Evolutionary conservation across 2,888 invertebrate species (phyloP).

Genomic region (Cistogaster globosa): DNA sequence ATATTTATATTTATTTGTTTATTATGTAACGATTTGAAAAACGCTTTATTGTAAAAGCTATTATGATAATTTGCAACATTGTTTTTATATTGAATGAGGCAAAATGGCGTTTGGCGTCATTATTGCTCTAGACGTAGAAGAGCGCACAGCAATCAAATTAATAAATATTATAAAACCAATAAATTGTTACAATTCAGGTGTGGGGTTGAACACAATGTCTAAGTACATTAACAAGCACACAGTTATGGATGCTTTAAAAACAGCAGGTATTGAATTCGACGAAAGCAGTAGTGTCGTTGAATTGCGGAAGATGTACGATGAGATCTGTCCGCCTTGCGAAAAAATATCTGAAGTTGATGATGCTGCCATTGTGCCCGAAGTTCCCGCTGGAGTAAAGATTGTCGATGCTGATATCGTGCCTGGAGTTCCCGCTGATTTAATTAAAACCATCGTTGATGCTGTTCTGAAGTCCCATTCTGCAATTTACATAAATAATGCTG

Average conservation of each 20-base stretch:
- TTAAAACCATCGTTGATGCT: slow-evolving; percentile 16
- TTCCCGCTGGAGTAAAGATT: background rate
- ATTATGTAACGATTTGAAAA: too few species aligned
- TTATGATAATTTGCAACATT: too few species aligned
- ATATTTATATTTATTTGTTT: too few species aligned
- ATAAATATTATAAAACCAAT: too few species aligned
- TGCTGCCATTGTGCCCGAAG: background rate
- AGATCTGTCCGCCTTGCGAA: background rate
- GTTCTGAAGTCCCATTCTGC: background rate
- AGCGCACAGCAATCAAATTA: too few species aligned
- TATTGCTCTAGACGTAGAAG: too few species aligned
- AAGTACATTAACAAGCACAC: slow-evolving; percentile 1
- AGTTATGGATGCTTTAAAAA: background rate
- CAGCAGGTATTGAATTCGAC: background rate
- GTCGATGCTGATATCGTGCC: background rate
- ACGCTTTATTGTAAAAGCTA: too few species aligned
- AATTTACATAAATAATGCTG: background rate
- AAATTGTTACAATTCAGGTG: slow-evolving; percentile 1
- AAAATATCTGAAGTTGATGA: background rate
- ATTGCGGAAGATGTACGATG: slow-evolving; percentile 1
- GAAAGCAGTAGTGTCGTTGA: background rate
- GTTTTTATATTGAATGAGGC: too few species aligned
- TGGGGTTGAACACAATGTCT: background rate
- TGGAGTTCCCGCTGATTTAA: background rate
- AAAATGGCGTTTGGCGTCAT: too few species aligned